Evolutionary conservation across 2,888 invertebrate species (phyloP), one percentile per base, ranked within the genome.

Genomic region (Drosophila tripunctata): DNA sequence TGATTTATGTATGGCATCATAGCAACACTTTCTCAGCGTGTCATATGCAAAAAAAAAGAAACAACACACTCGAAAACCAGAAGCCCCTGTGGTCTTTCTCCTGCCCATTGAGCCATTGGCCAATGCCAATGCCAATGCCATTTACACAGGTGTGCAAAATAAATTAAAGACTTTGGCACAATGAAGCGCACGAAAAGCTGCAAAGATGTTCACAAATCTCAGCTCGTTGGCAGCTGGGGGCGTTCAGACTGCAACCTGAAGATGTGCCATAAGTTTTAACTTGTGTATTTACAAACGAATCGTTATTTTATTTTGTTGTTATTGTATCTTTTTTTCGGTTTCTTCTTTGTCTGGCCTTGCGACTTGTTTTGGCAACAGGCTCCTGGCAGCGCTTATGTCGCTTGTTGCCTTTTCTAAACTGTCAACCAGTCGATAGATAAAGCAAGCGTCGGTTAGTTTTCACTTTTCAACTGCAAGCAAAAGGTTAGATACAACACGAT

Each of bases 61-160:
- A 15, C 38, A 58, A 19, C 30, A 33, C 51, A 54, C 52, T 45
- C 22, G n/a, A 74, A 86, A 87, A 88, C 78, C 67, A 85, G 83
- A 77, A 81, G 85, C 85, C 22, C n/a, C 50, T 38, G 14, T 43
- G 61, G 51, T 68, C 50, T 62, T 56, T 33, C 71, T 47, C 61
- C 60, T 40, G 12, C 40, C 74, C 57, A 60, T 52, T 78, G 35
- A 14, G 8, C 50, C n/a, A n/a, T 12, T 21, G 43, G 65, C 38
- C 36, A 57, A 22, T 40, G 63, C 31, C 57, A 57, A 33, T 55
- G 45, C 45, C 19, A 15, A 7, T 21, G 60, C 43, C 31, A 22
- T 15, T 15, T 51, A 57, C 60, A 78, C 89, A 88, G 88, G 88
- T 88, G 88, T 87, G 82, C 89, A 76, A 75, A 75, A 88, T 89